These are phyloP conservation scores for Cyanistes caeruleus DNA, from an alignment of 2,113 vertebrate species.

Conservation along the genomic window DNA sequence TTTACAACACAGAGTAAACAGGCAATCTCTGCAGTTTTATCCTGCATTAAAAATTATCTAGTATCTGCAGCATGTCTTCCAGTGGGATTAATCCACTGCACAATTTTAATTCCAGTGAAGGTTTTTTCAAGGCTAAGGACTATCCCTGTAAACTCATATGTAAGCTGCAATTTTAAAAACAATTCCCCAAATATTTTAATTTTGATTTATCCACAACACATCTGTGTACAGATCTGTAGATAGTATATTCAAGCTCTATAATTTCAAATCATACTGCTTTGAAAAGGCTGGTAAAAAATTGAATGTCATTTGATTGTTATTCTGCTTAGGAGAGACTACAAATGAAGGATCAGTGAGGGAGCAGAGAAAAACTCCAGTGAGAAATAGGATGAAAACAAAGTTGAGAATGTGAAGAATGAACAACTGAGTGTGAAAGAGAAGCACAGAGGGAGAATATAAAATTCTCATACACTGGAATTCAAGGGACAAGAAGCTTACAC, in stretches of 20 bases:
- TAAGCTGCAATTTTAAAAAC: neutral
- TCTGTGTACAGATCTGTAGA: neutral
- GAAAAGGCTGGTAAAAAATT: neutral
- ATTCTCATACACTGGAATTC: neutral
- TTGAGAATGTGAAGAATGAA: neutral
- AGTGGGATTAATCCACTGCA: neutral
- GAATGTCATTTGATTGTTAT: conserved; percentile 4
- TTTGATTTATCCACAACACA: neutral
- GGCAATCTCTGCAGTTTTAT: neutral
- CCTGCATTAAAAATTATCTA: neutral
- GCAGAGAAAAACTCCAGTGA: neutral
- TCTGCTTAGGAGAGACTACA: neutral
- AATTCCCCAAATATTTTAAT: neutral
- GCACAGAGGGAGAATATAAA: neutral
- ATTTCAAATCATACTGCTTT: neutral
- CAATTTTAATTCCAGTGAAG: neutral
- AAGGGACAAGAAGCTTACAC: neutral
- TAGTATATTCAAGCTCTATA: neutral
- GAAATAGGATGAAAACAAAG: neutral
- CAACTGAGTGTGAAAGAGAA: neutral
- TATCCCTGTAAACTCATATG: neutral
- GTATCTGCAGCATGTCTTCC: neutral
- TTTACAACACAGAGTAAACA: neutral
- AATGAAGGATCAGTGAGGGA: neutral
- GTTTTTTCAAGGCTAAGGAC: neutral